phyloP scores from a whole-genome alignment of 2,797 vertebrate species.

The Thaleichthys pacificus region DNA sequence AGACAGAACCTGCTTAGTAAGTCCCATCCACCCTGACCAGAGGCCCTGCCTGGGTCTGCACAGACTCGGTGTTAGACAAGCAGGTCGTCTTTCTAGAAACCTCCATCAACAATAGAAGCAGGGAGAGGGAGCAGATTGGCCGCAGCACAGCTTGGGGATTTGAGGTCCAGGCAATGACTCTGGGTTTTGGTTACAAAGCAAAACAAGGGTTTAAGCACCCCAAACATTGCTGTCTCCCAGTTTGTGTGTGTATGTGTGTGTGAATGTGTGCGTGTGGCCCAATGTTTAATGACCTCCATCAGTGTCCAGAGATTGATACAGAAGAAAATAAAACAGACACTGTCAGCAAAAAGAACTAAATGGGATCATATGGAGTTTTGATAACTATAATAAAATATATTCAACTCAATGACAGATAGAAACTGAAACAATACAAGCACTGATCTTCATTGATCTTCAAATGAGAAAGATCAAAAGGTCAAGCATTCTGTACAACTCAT shows the following conservation, averaged over 20 bases:
- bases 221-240: conserved; percentile 39
- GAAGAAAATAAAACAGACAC: neutral
- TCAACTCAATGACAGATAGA: conserved; percentile 25
- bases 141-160: conserved; percentile 55
- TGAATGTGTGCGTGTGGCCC: conserved; percentile 47
- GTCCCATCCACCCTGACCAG: conserved; percentile 27
- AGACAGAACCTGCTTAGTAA: conserved; percentile 7
- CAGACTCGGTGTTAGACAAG: conserved; percentile 68
- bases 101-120: conserved; percentile 61
- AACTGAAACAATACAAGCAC: conserved; percentile 23
- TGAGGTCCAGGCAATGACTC: conserved; percentile 60
- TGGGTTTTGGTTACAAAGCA: conserved; percentile 72
- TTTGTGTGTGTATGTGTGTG: neutral
- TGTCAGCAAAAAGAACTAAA: neutral
- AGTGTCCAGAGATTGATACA: conserved; percentile 57
- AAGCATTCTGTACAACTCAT: conserved; percentile 11
- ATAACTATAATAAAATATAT: neutral
- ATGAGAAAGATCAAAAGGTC: conserved; percentile 16
- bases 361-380: neutral
- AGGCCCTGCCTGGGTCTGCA: conserved; percentile 56
- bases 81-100: conserved; percentile 66
- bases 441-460: conserved; percentile 4
- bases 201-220: conserved; percentile 59
- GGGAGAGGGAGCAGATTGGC: conserved; percentile 45
- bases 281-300: conserved; percentile 55